Base-by-base conservation (phyloP, 53 echinoderm and acorn worm species). In the Antedon mediterranea region DNA sequence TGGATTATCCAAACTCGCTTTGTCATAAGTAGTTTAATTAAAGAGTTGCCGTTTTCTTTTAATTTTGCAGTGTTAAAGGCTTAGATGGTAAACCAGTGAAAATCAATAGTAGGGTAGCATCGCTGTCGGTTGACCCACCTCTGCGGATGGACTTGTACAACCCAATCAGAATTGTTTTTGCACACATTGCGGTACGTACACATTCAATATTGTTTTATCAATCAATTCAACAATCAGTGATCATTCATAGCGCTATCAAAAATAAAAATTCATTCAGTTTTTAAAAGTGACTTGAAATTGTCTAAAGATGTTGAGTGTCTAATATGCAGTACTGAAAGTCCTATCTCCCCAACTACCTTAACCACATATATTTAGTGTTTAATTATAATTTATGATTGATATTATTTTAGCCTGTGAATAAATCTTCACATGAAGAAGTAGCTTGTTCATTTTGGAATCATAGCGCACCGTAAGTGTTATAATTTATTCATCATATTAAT, bases 361-460 rank as follows among this genome's bases (percentile, higher is more conserved):
- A n/a, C n/a, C n/a, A n/a, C n/a, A n/a, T n/a, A n/a, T n/a, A n/a
- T n/a, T n/a, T n/a, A n/a, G n/a, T n/a, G n/a, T n/a, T n/a, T n/a
- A n/a, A n/a, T n/a, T n/a, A n/a, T n/a, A n/a, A 6, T 4, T 4
- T 37, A 37, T 37, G 37, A 57, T 57, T 57, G 57, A 18, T 57
- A 57, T 57, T 57, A 18, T 57, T 57, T 57, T 23, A 57, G 57
- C 57, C 14, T 57, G 9, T 57, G 9, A 23, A 6, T 13, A 57
- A 57, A 23, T 11, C 57, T 57, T 6, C 7, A 2, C 73, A 71
- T 20, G 85, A 87, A 72, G 86, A 93, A 41, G 41, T 89, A 8
- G 76, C 83, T 29, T 93, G 93, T 79, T 78, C 89, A 20, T 93
- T 93, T 72, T 93, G 93, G 93, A 90, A 93, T 82, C 88, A 83